phyloP scores from a whole-genome alignment of 2,113 vertebrate species.

The Poeciliopsis turrubarensis region DNA sequence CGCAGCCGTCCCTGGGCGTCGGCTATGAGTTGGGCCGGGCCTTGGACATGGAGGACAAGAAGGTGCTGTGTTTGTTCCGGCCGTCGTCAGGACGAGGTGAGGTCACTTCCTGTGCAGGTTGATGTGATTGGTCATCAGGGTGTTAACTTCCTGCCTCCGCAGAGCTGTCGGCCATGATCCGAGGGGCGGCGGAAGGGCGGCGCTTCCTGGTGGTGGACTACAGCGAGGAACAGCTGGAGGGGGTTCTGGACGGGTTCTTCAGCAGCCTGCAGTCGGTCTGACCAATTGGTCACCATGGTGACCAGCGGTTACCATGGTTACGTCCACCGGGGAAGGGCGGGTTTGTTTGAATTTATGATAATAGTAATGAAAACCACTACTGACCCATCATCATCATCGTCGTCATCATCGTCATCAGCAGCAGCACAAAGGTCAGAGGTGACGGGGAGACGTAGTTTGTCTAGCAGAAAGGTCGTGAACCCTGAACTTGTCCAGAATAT shows the following conservation, averaged over 20 bases:
- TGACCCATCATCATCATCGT: no score
- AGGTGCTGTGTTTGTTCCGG: conserved; percentile 64
- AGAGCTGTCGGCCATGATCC: conserved; percentile 72
- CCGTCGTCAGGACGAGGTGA: conserved; percentile 58
- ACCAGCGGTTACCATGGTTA: background rate
- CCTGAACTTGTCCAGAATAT: no score
- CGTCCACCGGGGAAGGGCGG: background rate
- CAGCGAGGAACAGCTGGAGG: conserved; percentile 48
- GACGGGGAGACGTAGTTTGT: no score
- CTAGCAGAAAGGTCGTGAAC: no score
- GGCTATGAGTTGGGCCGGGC: conserved; percentile 67
- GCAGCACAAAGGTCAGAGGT: no score
- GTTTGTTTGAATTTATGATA: background rate
- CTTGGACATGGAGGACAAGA: conserved; percentile 58
- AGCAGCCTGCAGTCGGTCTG: background rate
- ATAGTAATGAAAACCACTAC: no score
- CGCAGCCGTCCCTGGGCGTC: conserved; percentile 67
- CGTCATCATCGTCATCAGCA: no score
- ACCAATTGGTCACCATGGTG: background rate
- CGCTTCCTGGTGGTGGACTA: conserved; percentile 54
- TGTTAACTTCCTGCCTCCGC: conserved; percentile 10
- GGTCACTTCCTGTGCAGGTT: conserved; percentile 7
- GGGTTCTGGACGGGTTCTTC: conserved; percentile 55
- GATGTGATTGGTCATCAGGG: background rate
- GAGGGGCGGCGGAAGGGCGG: conserved; percentile 42